A percentile compares a stretch with the other conserved stretches of the same genome.
Conservation (phyloP, 2,113 vertebrate genomes). For the Alosa alosa region DNA sequence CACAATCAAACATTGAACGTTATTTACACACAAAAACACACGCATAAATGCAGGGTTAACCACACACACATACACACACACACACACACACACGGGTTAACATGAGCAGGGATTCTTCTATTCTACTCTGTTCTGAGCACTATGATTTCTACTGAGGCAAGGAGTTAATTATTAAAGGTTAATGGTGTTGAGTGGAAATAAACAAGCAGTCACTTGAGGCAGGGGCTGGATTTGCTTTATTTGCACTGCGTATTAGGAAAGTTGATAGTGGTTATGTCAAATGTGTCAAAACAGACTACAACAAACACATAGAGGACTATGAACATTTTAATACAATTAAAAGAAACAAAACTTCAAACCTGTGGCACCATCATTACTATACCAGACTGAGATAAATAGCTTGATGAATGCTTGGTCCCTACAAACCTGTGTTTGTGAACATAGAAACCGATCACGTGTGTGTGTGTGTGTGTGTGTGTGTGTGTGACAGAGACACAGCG, state of each 20-base stretch:
- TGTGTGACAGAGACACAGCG: neutral
- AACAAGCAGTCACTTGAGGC: neutral
- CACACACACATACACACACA: neutral
- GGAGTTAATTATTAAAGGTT: neutral
- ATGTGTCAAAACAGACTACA: neutral
- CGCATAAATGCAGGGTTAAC: neutral
- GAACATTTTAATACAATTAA: neutral
- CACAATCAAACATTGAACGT: neutral
- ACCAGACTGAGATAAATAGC: neutral
- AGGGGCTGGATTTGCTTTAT: slow-evolving; percentile 4
- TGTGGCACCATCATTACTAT: neutral
- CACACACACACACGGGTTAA: slow-evolving; percentile 7
- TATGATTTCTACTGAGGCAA: neutral
- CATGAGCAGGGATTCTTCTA: neutral
- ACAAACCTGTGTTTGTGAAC: neutral
- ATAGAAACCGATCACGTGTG: neutral
- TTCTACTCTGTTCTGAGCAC: too few relatives aligned
- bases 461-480: neutral
- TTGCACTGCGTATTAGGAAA: neutral
- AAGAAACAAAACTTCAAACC: neutral
- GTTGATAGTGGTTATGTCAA: neutral
- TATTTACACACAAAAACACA: neutral
- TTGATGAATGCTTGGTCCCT: neutral
- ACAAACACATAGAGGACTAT: neutral
- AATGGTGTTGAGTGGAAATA: neutral